Conservation (phyloP, 1,140 invertebrate species). For the Cydia fagiglandana region DNA sequence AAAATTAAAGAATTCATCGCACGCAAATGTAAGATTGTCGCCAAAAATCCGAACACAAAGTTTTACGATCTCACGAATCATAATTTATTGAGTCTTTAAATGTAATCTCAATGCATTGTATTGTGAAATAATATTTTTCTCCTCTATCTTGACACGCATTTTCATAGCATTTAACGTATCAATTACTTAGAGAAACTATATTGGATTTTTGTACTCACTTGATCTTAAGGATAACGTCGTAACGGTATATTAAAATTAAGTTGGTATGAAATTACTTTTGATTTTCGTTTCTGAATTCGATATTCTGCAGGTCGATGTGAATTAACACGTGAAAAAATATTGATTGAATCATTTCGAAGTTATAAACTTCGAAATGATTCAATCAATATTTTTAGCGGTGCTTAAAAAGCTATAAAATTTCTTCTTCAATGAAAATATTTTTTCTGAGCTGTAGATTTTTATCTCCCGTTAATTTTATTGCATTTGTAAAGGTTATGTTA, state of each 20-base stretch:
- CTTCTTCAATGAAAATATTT: background rate
- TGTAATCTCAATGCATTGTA: background rate
- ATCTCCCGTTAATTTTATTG: background rate
- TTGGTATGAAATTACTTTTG: background rate
- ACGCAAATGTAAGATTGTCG: background rate
- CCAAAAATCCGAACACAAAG: background rate
- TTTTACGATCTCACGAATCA: conserved; percentile 5
- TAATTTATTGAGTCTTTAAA: conserved; percentile 2
- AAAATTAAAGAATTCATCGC: background rate
- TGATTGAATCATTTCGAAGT: background rate
- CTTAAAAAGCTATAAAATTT: background rate
- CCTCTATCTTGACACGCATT: background rate
- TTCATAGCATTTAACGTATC: too few species aligned
- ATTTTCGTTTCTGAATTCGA: background rate
- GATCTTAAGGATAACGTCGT: too few species aligned
- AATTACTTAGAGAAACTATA: too few species aligned
- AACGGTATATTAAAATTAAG: too few species aligned
- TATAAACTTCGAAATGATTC: too few species aligned
- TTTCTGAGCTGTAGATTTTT: background rate
- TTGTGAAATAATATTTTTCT: background rate
- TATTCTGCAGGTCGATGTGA: background rate
- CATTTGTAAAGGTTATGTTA: background rate
- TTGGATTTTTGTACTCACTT: too few species aligned
- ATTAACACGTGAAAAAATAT: conserved; percentile 7
- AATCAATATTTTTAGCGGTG: too few species aligned